These are phyloP conservation scores for Lasius fuliginosus DNA, from an alignment of 2,888 invertebrate species.

Conservation along the genomic window DNA sequence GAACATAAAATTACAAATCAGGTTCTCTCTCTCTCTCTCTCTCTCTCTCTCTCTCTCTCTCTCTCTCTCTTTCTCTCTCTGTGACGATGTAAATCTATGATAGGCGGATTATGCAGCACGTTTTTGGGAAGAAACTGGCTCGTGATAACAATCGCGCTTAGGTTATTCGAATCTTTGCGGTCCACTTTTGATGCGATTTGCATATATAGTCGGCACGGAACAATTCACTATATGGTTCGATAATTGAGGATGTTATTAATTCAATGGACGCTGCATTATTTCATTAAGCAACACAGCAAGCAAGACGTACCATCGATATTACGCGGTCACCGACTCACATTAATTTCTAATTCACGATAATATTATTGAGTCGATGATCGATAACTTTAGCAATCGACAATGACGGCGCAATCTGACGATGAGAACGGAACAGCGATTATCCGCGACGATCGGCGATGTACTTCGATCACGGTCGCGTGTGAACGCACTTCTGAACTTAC, in stretches of 20 bases:
- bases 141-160: not conserved
- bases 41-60: no score
- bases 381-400: not conserved
- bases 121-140: not conserved
- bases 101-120: not conserved
- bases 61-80: not conserved
- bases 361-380: not conserved
- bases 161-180: not conserved
- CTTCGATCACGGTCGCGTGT: not conserved
- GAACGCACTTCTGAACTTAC: not conserved
- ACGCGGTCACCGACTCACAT: not conserved
- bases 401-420: not conserved
- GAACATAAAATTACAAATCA: not conserved
- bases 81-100: not conserved
- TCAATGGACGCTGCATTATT: not conserved
- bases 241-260: not conserved
- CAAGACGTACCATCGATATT: not conserved
- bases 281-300: not conserved
- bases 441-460: not conserved
- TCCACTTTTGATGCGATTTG: not conserved
- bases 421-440: slow-evolving; percentile 3
- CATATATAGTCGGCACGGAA: not conserved
- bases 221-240: not conserved
- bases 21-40: not conserved
- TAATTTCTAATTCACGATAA: slow-evolving; percentile 26